Evolutionary conservation across 2,113 vertebrate genomes (phyloP), one percentile per base, ranked within the genome.

Genomic region (Bubalus kerabau): DNA sequence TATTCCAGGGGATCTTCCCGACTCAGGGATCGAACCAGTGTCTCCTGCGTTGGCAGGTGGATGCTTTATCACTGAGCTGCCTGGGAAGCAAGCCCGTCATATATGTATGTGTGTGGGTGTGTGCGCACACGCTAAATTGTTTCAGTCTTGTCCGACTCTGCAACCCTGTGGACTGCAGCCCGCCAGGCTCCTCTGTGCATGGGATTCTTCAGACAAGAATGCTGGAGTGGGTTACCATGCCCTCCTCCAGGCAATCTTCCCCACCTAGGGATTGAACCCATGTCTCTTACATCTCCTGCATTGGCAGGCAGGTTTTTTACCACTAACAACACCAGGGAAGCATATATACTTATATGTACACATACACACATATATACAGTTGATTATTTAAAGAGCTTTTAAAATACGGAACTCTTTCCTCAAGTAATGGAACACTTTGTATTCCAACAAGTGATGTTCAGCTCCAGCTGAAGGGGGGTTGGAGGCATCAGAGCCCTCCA

Each of bases 101-200:
- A 6, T 23, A 3, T 40, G 19, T 23, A 9, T 36, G 17, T 67
- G 16, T 2, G 8, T 30, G 1, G 10, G 64, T n/a, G 16, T 67
- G 62, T 24, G 4, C 3, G 0, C 64, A 2, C 1, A 1, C 2
- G 2, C 36, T 74, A 74, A 40, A 36, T 74, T 40, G 21, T 40
- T 74, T 40, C 67, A 74, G 36, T 74, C 5, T 40, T 74, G 36
- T 74, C 10, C 0, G 5, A 40, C 67, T 74, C 67, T 24, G 36
- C 21, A 74, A 24, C 36, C 67, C 67, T 74, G 67, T 40, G 67
- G 67, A 74, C 67, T 23, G 36, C 21, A 40, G 67, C 36, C 67
- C 6, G 10, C 67, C 36, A 40, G 21, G 21, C 10, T 74, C 67
- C 36, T 24, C 67, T 74, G 5, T 74, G 10, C 36, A 74, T 40